A percentile compares a stretch with the other conserved stretches of the same genome.
Conservation (phyloP, 2,888 invertebrate species). For the Drosophila colorata region DNA sequence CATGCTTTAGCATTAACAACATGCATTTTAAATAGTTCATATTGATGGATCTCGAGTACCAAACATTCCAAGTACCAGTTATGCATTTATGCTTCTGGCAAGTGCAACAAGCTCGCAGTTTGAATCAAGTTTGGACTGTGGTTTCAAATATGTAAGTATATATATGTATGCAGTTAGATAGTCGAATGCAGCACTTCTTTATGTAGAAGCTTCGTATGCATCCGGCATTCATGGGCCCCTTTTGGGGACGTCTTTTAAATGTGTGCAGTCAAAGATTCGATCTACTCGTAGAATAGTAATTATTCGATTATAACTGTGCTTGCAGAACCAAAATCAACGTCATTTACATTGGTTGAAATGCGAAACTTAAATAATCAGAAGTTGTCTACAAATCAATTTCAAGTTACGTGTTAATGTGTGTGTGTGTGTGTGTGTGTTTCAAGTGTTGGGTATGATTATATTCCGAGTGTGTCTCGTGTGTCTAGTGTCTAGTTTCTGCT, state of each 20-base stretch:
- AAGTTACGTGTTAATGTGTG: constrained; percentile 39
- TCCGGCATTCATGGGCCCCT: constrained; percentile 30
- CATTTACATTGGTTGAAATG: constrained; percentile 33
- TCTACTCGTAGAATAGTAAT: constrained; percentile 38
- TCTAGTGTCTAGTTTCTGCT: constrained; percentile 17
- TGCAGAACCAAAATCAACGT: constrained; percentile 39
- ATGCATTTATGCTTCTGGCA: constrained; percentile 25
- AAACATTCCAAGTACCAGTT: constrained; percentile 35
- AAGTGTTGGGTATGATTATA: constrained; percentile 37
- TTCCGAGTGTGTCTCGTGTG: neutral
- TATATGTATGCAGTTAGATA: constrained; percentile 4
- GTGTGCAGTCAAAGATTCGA: constrained; percentile 41
- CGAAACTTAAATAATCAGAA: constrained; percentile 45
- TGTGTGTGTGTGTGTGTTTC: constrained; percentile 39
- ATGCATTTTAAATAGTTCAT: constrained; percentile 65
- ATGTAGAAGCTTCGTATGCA: constrained; percentile 66
- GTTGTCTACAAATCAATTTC: constrained; percentile 54
- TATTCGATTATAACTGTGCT: constrained; percentile 37
- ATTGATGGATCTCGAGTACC: constrained; percentile 30
- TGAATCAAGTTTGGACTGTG: constrained; percentile 20
- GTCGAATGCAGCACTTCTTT: constrained; percentile 55
- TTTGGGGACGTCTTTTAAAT: constrained; percentile 21
- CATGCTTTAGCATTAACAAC: constrained; percentile 79
- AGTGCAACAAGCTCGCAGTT: constrained; percentile 50
- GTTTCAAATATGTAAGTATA: neutral